Evolutionary conservation across 2,113 vertebrate genomes (phyloP).

Genomic region (Falco punctatus): DNA sequence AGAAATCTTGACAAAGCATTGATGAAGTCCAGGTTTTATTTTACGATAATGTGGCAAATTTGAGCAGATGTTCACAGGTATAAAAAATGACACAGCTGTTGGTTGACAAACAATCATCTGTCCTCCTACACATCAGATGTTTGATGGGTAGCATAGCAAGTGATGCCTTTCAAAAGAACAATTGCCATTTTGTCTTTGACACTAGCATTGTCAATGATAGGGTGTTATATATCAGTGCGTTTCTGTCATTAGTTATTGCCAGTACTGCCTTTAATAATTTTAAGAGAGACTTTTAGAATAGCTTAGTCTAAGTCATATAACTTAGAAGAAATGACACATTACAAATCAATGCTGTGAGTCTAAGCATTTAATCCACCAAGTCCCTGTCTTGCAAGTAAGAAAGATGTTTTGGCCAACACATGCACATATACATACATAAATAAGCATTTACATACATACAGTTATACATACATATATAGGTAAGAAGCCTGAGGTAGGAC

Average conservation of each 20-base stretch:
- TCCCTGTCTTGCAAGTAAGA: background rate
- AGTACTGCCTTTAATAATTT: slow-evolving; percentile 89
- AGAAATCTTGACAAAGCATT: background rate
- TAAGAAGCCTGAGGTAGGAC: background rate
- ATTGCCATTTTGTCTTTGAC: background rate
- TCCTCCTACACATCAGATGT: background rate
- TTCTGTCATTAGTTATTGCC: slow-evolving; percentile 83
- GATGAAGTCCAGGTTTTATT: background rate
- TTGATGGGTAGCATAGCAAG: background rate
- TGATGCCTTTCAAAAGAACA: background rate
- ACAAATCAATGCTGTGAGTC: background rate
- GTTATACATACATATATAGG: background rate
- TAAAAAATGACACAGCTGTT: background rate
- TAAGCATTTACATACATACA: background rate
- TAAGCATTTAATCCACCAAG: background rate
- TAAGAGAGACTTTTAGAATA: slow-evolving; percentile 83
- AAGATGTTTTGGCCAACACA: background rate
- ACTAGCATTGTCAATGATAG: slow-evolving; percentile 55
- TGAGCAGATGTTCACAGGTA: background rate
- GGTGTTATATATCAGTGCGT: slow-evolving; percentile 65
- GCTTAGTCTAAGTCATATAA: slow-evolving; percentile 17
- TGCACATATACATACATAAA: background rate
- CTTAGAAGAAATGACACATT: background rate
- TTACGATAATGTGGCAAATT: background rate
- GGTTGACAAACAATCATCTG: background rate